These are phyloP conservation scores for Podargus strigoides DNA, from an alignment of 2,797 vertebrate genomes.

Conservation along the genomic window DNA sequence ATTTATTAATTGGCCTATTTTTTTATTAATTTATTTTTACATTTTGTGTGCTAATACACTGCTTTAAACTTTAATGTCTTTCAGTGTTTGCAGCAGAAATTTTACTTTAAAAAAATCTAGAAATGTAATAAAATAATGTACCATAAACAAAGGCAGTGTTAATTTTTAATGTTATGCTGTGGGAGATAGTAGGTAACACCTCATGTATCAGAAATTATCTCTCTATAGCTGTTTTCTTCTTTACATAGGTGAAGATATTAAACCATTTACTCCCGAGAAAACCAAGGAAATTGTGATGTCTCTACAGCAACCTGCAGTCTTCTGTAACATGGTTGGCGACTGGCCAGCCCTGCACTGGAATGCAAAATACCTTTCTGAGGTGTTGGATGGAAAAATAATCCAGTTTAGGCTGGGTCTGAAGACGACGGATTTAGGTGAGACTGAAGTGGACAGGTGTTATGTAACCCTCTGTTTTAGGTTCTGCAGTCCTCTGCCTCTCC, in stretches of 20 bases:
- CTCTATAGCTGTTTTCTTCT: not conserved
- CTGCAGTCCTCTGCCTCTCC: not conserved
- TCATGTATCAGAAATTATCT: not conserved
- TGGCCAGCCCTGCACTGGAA: conserved; percentile 89
- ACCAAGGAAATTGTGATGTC: conserved; percentile 78
- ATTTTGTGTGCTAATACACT: not conserved
- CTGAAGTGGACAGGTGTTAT: not conserved
- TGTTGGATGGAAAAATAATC: conserved; percentile 76
- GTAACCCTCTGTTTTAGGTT: too few relatives aligned
- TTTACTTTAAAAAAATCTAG: not conserved
- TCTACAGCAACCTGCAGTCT: conserved; percentile 85
- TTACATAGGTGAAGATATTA: conserved; percentile 64
- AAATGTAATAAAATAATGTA: not conserved
- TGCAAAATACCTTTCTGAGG: conserved; percentile 74
- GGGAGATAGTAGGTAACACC: not conserved
- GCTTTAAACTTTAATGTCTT: not conserved
- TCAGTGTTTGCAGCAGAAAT: not conserved
- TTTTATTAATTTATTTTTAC: not conserved
- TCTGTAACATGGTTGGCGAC: conserved; percentile 82
- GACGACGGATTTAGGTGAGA: conserved; percentile 76
- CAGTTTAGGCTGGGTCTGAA: conserved; percentile 86
- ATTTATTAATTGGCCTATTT: conserved; percentile 6
- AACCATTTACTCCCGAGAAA: conserved; percentile 85
- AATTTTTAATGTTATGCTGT: not conserved
- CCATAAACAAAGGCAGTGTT: not conserved